phyloP scores from a whole-genome alignment of 2,113 vertebrate species.

The Carassius carassius region DNA sequence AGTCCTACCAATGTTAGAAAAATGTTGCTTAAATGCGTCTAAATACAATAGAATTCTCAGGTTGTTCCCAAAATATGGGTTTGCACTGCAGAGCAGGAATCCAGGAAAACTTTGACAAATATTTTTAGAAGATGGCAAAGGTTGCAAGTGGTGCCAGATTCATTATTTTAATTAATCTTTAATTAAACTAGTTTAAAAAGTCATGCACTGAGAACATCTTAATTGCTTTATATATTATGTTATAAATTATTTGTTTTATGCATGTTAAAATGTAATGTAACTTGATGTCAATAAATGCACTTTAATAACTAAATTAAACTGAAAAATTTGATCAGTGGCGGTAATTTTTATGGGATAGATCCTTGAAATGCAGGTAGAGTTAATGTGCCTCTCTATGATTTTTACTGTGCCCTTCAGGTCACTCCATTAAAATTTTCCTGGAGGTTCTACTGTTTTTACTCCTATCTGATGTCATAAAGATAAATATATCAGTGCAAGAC shows the following conservation, averaged over 20 bases:
- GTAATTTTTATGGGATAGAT: neutral
- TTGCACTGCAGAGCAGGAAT: neutral
- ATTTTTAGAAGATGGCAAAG: neutral
- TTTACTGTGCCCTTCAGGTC: neutral
- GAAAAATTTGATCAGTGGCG: neutral
- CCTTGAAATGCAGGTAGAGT: neutral
- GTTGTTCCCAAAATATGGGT: neutral
- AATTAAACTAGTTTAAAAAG: neutral
- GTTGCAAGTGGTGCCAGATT: neutral
- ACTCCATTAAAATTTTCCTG: neutral
- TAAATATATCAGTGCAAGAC: no score
- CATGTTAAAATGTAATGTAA: no score
- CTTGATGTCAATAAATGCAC: no score
- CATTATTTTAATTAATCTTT: neutral
- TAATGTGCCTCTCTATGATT: no score
- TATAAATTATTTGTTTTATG: no score
- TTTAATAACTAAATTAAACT: neutral
- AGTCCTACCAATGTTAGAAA: neutral
- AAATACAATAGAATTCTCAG: neutral
- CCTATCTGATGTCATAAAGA: no score
- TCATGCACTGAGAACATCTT: neutral
- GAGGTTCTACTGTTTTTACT: neutral
- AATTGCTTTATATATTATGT: neutral
- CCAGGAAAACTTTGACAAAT: neutral
- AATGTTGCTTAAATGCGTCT: neutral